Evolutionary conservation across 2,888 invertebrate species (phyloP).

Genomic region (Conomelus anceps): DNA sequence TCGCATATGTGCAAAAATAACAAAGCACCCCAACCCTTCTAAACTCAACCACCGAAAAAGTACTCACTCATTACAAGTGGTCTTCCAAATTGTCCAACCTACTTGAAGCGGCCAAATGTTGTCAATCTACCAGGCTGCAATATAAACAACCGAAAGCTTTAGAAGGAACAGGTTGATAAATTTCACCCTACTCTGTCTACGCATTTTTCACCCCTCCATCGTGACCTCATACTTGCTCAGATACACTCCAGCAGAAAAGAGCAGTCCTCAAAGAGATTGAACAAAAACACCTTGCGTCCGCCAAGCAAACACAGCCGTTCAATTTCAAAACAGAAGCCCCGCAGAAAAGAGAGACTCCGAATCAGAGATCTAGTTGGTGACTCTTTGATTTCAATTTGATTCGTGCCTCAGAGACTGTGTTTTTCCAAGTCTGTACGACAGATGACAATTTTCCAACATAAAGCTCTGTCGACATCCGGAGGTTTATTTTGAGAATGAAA

Average conservation of each 20-base stretch:
- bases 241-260: neutral
- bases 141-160: neutral
- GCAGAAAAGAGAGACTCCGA: neutral
- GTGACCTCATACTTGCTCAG: neutral
- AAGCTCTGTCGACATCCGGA: neutral
- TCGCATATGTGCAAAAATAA: neutral
- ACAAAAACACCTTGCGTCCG: neutral
- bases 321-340: neutral
- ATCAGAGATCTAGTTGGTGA: neutral
- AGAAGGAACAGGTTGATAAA: neutral
- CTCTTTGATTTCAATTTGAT: neutral
- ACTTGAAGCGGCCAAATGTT: neutral
- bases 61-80: neutral
- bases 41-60: neutral
- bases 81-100: neutral
- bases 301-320: neutral
- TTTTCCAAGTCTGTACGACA: neutral
- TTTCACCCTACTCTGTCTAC: neutral
- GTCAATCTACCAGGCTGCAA: neutral
- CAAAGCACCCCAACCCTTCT: neutral
- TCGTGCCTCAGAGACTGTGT: neutral
- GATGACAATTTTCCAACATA: neutral
- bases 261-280: neutral
- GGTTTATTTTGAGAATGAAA: neutral
- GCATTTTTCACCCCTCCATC: neutral